Percentiles rank a stretch among this genome's conserved stretches.
phyloP scores from a whole-genome alignment of 2,888 invertebrate genomes.

The Oxystoma pomonae region DNA sequence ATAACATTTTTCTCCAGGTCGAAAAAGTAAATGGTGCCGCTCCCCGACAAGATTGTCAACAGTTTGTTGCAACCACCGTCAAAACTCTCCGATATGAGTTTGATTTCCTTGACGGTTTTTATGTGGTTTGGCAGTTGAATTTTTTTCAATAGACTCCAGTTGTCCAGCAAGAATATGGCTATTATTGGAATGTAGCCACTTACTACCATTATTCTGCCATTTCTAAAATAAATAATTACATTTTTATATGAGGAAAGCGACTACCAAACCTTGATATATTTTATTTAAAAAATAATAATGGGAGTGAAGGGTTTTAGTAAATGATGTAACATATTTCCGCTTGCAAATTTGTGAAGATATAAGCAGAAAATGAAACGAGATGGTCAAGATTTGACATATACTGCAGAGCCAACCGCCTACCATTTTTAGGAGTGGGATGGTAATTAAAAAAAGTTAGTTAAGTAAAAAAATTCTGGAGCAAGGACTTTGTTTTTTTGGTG shows the following conservation, averaged over 20 bases:
- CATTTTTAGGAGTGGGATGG: too few relatives aligned
- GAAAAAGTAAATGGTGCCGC: slow-evolving; percentile 46
- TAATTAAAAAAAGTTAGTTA: too few relatives aligned
- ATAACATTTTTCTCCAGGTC: slow-evolving; percentile 52
- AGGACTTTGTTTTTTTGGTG: too few relatives aligned
- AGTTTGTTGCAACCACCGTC: slow-evolving; percentile 63
- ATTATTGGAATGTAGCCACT: slow-evolving; percentile 54
- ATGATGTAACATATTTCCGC: too few relatives aligned
- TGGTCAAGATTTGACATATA: too few relatives aligned
- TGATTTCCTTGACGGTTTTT: slow-evolving; percentile 52
- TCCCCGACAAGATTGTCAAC: slow-evolving; percentile 53
- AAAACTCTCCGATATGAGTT: slow-evolving; percentile 58
- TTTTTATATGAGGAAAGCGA: neutral
- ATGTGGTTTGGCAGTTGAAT: slow-evolving; percentile 54
- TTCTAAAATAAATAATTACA: slow-evolving; percentile 41
- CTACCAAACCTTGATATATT: too few relatives aligned
- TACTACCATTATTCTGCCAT: slow-evolving; percentile 63
- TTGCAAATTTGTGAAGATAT: too few relatives aligned
- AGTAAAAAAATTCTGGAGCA: too few relatives aligned
- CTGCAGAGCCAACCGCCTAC: too few relatives aligned
- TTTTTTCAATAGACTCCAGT: slow-evolving; percentile 56
- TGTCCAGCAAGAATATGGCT: slow-evolving; percentile 56
- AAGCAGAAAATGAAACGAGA: too few relatives aligned
- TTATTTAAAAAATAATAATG: too few relatives aligned
- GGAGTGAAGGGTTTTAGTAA: too few relatives aligned